A percentile compares a stretch with the other conserved stretches of the same genome.
Conservation (phyloP, 2,797 vertebrate species). For the Momotus momota region DNA sequence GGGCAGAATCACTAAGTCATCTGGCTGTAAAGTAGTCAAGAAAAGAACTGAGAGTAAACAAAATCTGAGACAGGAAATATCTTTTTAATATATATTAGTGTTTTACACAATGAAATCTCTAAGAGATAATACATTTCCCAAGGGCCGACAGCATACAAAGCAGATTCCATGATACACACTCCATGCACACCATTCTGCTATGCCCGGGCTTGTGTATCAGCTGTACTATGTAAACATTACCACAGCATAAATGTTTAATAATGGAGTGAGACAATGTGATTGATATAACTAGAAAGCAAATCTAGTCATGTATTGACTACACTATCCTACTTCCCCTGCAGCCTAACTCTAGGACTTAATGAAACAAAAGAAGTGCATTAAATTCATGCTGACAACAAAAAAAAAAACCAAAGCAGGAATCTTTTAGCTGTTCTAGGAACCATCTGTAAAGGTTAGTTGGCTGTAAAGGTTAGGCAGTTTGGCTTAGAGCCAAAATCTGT, state of each 20-base stretch:
- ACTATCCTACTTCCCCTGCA: not conserved
- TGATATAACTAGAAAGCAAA: slow-evolving; percentile 49
- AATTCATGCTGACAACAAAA: slow-evolving; percentile 23
- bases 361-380: slow-evolving; percentile 48
- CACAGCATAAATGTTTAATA: slow-evolving; percentile 51
- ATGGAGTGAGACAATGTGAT: slow-evolving; percentile 15
- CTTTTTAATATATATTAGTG: not conserved
- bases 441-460: slow-evolving; percentile 9
- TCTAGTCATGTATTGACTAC: slow-evolving; percentile 40
- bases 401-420: not conserved
- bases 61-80: not conserved
- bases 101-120: not conserved
- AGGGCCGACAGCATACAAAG: not conserved
- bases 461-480: not conserved
- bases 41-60: not conserved
- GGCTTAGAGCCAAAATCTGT: slow-evolving; percentile 13
- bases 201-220: not conserved
- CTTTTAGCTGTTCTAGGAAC: not conserved
- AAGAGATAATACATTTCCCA: not conserved
- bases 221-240: slow-evolving; percentile 5
- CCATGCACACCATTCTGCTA: not conserved
- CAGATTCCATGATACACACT: not conserved
- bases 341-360: slow-evolving; percentile 26
- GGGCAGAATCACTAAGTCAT: not conserved
- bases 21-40: not conserved